Percentiles rank a stretch among this genome's conserved stretches.
These are phyloP conservation scores for Drosophila aldrichi DNA, from an alignment of 2,888 invertebrate species.

Conservation along the genomic window DNA sequence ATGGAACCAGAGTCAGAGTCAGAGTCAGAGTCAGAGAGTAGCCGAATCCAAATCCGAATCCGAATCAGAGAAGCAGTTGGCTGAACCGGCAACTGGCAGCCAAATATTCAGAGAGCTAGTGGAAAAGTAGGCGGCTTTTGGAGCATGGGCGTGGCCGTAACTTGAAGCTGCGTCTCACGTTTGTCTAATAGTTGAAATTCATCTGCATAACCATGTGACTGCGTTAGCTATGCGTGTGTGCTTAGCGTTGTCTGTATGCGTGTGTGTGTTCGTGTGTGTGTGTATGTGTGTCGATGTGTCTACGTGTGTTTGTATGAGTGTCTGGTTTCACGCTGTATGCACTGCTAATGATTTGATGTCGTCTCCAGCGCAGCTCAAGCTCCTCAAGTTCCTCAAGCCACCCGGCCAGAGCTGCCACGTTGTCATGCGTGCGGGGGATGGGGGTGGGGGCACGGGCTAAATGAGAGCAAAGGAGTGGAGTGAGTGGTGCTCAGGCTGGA, in stretches of 20 bases:
- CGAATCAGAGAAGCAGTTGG: conserved; percentile 5
- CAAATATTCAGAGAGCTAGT: not conserved
- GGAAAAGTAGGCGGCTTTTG: not conserved
- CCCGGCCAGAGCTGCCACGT: conserved; percentile 23
- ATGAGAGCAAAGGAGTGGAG: not conserved
- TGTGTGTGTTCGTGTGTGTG: too few species aligned
- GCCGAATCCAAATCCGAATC: conserved; percentile 7
- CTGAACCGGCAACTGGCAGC: conserved; percentile 16
- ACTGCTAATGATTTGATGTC: conserved; percentile 80
- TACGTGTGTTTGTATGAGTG: conserved; percentile 30
- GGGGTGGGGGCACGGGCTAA: not conserved
- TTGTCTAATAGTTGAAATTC: conserved; percentile 75
- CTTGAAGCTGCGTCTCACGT: not conserved
- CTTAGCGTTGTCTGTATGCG: conserved; percentile 11
- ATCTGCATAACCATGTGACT: conserved; percentile 43
- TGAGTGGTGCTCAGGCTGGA: not conserved
- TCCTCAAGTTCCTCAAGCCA: conserved; percentile 4
- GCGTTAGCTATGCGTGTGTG: conserved; percentile 12
- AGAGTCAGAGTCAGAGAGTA: conserved; percentile 27
- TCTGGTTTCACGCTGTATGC: conserved; percentile 79
- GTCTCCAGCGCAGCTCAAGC: conserved; percentile 40
- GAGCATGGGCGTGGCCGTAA: conserved; percentile 10
- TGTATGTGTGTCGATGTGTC: conserved; percentile 3
- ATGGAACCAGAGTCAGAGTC: conserved; percentile 30
- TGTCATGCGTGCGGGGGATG: conserved; percentile 6